A percentile compares a stretch with the other conserved stretches of the same genome.
Evolutionary conservation across 2,113 vertebrate genomes (phyloP).

Genomic region (Bubo blakistoni): DNA sequence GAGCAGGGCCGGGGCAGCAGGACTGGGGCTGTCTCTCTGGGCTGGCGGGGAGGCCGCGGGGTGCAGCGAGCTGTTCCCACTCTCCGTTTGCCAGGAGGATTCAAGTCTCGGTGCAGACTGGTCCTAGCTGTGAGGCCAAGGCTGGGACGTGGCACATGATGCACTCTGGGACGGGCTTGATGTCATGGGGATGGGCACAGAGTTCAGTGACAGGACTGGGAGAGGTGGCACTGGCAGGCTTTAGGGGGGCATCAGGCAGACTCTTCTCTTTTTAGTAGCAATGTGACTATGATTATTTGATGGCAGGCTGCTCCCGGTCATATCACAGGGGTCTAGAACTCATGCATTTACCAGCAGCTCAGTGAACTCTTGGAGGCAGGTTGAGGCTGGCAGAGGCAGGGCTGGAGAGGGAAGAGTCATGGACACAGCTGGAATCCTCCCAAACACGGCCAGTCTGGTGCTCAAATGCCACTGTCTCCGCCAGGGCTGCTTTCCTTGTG

Average conservation of each 20-base stretch:
- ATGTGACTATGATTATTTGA: not conserved
- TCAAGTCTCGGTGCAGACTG: not conserved
- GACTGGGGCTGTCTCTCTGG: not conserved
- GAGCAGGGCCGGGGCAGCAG: not conserved
- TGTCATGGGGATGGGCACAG: not conserved
- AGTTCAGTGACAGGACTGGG: not conserved
- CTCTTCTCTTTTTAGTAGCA: accelerated
- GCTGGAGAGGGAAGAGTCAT: not conserved
- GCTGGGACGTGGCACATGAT: accelerated
- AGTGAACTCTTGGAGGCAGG: not conserved
- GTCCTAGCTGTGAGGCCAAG: not conserved
- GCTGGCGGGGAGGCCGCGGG: not conserved
- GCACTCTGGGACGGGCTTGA: not conserved
- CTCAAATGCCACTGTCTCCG: not conserved
- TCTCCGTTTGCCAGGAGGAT: not conserved
- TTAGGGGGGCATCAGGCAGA: accelerated
- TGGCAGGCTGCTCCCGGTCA: accelerated
- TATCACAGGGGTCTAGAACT: not conserved
- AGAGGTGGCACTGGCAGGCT: not conserved
- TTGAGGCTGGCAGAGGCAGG: not conserved
- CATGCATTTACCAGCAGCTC: not conserved
- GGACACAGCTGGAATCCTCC: not conserved
- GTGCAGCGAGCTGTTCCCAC: not conserved
- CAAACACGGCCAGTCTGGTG: accelerated
- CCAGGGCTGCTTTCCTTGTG: not conserved